phyloP scores from a whole-genome alignment of 2,113 vertebrate species.

The Mesocricetus auratus region DNA sequence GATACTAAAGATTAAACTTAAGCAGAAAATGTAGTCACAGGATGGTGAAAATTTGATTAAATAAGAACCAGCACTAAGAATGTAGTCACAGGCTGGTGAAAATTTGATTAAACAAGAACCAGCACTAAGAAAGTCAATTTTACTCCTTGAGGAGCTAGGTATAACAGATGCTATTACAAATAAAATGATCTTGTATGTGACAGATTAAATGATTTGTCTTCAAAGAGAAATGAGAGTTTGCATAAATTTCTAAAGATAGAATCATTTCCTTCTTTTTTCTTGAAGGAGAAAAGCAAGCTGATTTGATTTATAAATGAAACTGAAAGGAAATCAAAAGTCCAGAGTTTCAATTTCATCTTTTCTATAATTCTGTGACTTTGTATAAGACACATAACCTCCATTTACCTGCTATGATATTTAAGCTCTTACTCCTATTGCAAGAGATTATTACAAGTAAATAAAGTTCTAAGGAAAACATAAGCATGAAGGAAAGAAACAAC shows the following conservation, averaged over 20 bases:
- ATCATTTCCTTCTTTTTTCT: background rate
- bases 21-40: background rate
- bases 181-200: slow-evolving; percentile 30
- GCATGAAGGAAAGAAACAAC: background rate
- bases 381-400: background rate
- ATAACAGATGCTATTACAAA: background rate
- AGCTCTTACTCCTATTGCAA: background rate
- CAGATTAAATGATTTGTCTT: slow-evolving; percentile 26
- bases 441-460: background rate
- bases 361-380: background rate
- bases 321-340: background rate
- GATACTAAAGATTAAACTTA: background rate
- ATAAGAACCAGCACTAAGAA: background rate
- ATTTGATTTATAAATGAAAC: slow-evolving; percentile 21
- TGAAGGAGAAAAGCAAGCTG: background rate
- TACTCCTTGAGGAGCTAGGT: background rate
- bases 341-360: slow-evolving; percentile 17
- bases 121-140: background rate
- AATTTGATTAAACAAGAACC: background rate
- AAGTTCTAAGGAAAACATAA: background rate
- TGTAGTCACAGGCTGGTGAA: background rate
- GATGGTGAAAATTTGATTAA: background rate
- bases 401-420: background rate
- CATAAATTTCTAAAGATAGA: background rate
- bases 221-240: background rate